Evolutionary conservation across 2,888 invertebrate genomes (phyloP).

Genomic region (Lordiphosa fenestrarum): DNA sequence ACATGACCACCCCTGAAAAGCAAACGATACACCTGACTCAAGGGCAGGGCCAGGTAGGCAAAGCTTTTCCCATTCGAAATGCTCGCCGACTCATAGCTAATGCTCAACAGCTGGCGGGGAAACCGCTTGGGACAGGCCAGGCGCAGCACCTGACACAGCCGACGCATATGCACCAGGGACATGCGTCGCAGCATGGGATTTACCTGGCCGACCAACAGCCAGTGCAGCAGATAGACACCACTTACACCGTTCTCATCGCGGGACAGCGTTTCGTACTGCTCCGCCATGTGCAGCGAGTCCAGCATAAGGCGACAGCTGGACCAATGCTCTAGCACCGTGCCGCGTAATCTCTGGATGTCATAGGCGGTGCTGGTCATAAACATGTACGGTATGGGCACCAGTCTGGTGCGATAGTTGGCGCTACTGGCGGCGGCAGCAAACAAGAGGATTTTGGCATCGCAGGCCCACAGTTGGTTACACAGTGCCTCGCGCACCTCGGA

Average conservation of each 20-base stretch:
- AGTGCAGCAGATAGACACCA: slow-evolving; percentile 27
- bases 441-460: slow-evolving; percentile 26
- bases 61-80: background rate
- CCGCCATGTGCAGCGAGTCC: slow-evolving; percentile 1
- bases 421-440: slow-evolving; percentile 30
- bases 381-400: slow-evolving; percentile 25
- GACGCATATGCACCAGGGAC: background rate
- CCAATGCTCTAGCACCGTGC: slow-evolving; percentile 20
- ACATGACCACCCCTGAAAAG: slow-evolving; percentile 27
- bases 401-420: slow-evolving; percentile 7
- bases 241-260: background rate
- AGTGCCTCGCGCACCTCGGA: slow-evolving; percentile 9
- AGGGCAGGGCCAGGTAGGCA: slow-evolving; percentile 29
- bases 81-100: slow-evolving; percentile 7
- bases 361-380: slow-evolving; percentile 18
- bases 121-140: slow-evolving; percentile 4
- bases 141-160: slow-evolving; percentile 12
- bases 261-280: background rate
- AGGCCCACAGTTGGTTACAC: slow-evolving; percentile 7
- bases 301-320: slow-evolving; percentile 26
- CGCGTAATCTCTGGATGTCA: slow-evolving; percentile 24
- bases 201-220: slow-evolving; percentile 31
- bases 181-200: slow-evolving; percentile 23
- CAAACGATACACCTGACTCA: slow-evolving; percentile 29
- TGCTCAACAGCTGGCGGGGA: slow-evolving; percentile 24